Percentiles rank a stretch among this genome's conserved stretches.
Evolutionary conservation across 2,888 invertebrate species (phyloP).

Genomic region (Amorpha juglandis): DNA sequence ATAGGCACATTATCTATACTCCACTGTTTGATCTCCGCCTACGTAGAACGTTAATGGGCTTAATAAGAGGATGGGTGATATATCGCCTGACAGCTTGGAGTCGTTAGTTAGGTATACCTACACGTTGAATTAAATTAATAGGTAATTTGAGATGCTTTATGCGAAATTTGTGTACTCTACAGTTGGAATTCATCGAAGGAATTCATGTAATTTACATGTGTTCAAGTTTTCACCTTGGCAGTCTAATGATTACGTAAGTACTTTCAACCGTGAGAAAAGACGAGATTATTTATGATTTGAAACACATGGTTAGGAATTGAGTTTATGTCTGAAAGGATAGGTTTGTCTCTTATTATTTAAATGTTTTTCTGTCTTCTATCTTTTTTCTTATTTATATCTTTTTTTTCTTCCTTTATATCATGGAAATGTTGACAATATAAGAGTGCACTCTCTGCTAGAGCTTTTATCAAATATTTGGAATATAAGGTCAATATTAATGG

Average conservation of each 20-base stretch:
- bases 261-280: background rate
- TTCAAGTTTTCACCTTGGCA: background rate
- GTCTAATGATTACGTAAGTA: background rate
- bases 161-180: conserved; percentile 27
- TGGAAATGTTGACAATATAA: too few relatives aligned
- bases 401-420: too few relatives aligned
- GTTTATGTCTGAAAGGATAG: too few relatives aligned
- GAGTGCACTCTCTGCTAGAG: too few relatives aligned
- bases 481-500: too few relatives aligned
- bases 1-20: conserved; percentile 7
- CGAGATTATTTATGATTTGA: too few relatives aligned
- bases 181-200: conserved; percentile 12
- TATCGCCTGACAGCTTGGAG: conserved; percentile 33
- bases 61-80: conserved; percentile 35
- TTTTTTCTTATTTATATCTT: too few relatives aligned
- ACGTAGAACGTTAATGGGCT: conserved; percentile 36
- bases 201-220: conserved; percentile 20
- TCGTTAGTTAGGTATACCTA: conserved; percentile 23
- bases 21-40: conserved; percentile 33
- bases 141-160: conserved; percentile 24
- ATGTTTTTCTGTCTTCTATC: too few relatives aligned
- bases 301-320: too few relatives aligned
- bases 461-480: too few relatives aligned
- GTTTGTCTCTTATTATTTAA: too few relatives aligned
- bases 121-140: conserved; percentile 25